Base-by-base conservation (phyloP, 1,140 invertebrate species). In the Zophobas morio region DNA sequence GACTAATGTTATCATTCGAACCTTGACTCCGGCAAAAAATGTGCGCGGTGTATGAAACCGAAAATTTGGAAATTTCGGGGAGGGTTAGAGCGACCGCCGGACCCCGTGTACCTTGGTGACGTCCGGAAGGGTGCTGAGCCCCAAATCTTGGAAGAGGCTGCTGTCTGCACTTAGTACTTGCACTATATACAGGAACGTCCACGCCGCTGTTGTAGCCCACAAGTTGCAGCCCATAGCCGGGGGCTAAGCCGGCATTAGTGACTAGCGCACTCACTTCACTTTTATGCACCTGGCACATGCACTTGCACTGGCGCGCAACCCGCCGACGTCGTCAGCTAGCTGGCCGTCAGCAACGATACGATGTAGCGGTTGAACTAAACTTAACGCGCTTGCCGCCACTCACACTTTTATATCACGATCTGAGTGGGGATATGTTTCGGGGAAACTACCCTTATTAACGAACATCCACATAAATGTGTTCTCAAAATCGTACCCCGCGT, bases 171-270 rank as follows among this genome's bases (percentile, higher is more conserved):
- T 76, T 51, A 77, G 70, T 66, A 79, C 74, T 39, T 72, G 77
- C 76, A 83, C 79, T 70, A 79, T 76, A 79, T 79, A 80, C 75
- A 83, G 77, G 54, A 79, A 81, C 70, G 82, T 82, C 82, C 82
- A 83, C 70, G 76, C 74, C 72, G 78, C 71, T 79, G 76, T 78
- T 60, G 74, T 77, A 76, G 78, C 56, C 75, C 77, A 77, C 74
- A 76, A 80, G 81, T 71, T 79, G 73, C 74, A 76, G 82, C 82
- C 82, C 82, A 83, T 83, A 82, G 81, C 82, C 82, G 76, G 79
- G 75, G 78, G 74, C 78, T 57, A 71, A 57, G 74, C 74, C 76
- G 75, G 73, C 78, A 81, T 81, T 70, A 80, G 77, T 76, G 74
- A 60, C 75, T 51, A 42, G 71, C 56, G 76, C 63, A 76, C 63